phyloP scores from a whole-genome alignment of 1,140 invertebrate species.

The Archivesica marissinica region DNA sequence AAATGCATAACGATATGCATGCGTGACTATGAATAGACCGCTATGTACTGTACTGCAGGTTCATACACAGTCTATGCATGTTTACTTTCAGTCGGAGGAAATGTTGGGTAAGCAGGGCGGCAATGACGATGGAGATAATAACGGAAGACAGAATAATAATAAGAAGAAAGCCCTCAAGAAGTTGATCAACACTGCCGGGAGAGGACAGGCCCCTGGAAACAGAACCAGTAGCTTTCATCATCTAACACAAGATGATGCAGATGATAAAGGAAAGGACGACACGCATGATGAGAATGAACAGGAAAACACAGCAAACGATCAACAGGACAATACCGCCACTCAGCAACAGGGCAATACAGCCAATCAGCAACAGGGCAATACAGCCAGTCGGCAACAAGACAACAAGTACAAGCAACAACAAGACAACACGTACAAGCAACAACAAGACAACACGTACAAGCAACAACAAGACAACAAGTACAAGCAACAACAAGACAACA shows the following conservation, averaged over 20 bases:
- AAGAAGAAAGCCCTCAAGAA: not conserved
- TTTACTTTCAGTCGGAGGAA: slow-evolving; percentile 1
- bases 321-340: not conserved
- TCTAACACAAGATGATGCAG: not conserved
- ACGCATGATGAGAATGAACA: slow-evolving; percentile 28
- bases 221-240: not conserved
- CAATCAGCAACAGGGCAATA: not conserved
- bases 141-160: too few species aligned
- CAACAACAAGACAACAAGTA: too few species aligned
- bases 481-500: too few species aligned
- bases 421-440: too few species aligned
- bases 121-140: not conserved
- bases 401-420: too few species aligned
- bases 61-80: not conserved
- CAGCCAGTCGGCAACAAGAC: not conserved
- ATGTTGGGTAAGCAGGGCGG: slow-evolving; percentile 32
- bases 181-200: slow-evolving; percentile 14
- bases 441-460: too few species aligned
- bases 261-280: slow-evolving; percentile 11
- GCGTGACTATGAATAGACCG: not conserved
- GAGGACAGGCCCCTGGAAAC: not conserved
- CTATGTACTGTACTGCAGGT: not conserved
- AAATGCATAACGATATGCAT: too few species aligned
- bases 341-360: not conserved
- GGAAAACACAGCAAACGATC: slow-evolving; percentile 46